Percentiles rank a stretch among this genome's conserved stretches.
These are phyloP conservation scores for Myrmophylax atrothorax DNA, from an alignment of 2,113 vertebrate species.

Conservation along the genomic window DNA sequence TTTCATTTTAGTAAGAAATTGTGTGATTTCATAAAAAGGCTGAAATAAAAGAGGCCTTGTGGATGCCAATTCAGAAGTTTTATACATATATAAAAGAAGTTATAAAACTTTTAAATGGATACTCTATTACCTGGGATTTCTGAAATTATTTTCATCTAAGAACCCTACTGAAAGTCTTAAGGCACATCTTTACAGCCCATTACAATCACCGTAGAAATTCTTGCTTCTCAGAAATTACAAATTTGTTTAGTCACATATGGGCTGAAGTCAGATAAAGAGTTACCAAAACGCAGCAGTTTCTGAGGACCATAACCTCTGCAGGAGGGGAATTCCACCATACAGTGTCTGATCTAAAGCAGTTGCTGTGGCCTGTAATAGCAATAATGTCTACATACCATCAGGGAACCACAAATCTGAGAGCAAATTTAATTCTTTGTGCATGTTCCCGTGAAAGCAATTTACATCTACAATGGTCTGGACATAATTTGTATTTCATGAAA, in stretches of 20 bases:
- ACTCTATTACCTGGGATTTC: not conserved
- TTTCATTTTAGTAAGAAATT: not conserved
- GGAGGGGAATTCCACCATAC: not conserved
- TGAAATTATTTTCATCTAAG: not conserved
- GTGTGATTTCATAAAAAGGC: not conserved
- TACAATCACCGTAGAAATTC: not conserved
- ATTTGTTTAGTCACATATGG: not conserved
- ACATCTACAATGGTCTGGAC: not conserved
- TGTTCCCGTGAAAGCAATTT: not conserved
- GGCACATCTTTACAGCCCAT: not conserved
- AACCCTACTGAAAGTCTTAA: not conserved
- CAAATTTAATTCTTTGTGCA: not conserved
- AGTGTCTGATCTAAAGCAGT: not conserved
- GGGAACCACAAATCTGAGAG: not conserved
- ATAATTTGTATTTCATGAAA: not conserved
- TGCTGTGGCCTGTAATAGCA: not conserved
- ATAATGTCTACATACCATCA: not conserved
- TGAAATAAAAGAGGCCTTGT: not conserved
- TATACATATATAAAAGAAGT: not conserved
- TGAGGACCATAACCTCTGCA: not conserved
- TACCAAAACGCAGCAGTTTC: not conserved
- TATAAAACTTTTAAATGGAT: not conserved
- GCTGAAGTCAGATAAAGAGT: not conserved
- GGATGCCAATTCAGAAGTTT: not conserved
- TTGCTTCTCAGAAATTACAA: not conserved